Evolutionary conservation across 2,888 invertebrate species (phyloP), one percentile per base, ranked within the genome.

Genomic region (Mellilla xanthometata): DNA sequence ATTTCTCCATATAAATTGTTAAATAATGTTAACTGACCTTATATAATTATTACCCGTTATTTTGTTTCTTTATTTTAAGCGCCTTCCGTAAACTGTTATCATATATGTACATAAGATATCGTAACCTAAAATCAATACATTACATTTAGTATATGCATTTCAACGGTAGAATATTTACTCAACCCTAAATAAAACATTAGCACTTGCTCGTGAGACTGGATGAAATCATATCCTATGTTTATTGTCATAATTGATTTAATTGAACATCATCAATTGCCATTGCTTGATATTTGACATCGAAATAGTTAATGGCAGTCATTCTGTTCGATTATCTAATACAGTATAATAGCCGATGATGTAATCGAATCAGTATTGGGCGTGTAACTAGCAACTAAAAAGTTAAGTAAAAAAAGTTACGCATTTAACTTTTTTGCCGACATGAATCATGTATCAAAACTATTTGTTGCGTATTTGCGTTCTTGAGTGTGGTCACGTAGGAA

Each of bases 261-360:
- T 36, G 35, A 13, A 36, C 9, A 32, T 32, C 30, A 23, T 22
- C 27, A 22, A 46, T 46, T 46, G 39, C 12, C 13, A 4, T 19
- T 13, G 24, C 26, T 39, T 46, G 46, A 46, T 28, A 39, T 46
- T 46, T 41, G 32, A n/a, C 34, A 19, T 12, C 9, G 12, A n/a
- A 24, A 5, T 35, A 7, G 15, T 27, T 31, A n/a, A n/a, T n/a
- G n/a, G n/a, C n/a, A n/a, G n/a, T n/a, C n/a, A 19, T 46, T 46
- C 39, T 22, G n/a, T 15, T 11, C 8, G 29, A 26, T 39, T 27
- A 36, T 36, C 35, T 9, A 10, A 33, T 40, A 40, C 19, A 19
- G 6, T 4, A 4, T 19, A 19, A 4, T 19, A 2, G 24, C n/a
- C 24, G 24, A n/a, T 35, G 36, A 43, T 27, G 42, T 31, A 36